Conservation (phyloP, 2,797 vertebrate genomes). For the Myotis vivesi region DNA sequence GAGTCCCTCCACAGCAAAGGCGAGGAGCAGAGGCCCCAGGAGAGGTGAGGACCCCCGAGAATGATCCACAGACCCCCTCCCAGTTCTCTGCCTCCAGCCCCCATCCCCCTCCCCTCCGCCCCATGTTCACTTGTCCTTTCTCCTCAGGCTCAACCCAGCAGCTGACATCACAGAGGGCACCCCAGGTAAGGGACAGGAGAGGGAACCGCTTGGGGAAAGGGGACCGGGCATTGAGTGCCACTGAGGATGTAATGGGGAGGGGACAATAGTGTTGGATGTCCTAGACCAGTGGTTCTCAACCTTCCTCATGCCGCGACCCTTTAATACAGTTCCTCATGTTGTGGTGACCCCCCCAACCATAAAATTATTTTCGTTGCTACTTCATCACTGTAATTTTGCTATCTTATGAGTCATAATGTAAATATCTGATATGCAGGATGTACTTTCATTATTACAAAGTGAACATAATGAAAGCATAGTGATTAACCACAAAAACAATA, state of each 20-base stretch:
- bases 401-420: too few species aligned
- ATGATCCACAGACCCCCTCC: fast-evolving
- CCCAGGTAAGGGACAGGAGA: background rate
- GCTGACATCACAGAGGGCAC: background rate
- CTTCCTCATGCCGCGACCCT: too few species aligned
- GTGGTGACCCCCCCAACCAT: too few species aligned
- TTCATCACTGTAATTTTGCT: too few species aligned
- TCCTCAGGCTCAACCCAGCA: background rate
- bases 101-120: fast-evolving
- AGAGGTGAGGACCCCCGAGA: constrained; percentile 24
- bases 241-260: background rate
- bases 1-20: background rate
- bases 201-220: background rate
- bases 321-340: too few species aligned
- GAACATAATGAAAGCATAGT: too few species aligned
- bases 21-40: background rate
- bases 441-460: too few species aligned
- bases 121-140: background rate
- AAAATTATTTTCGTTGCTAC: too few species aligned
- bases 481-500: too few species aligned
- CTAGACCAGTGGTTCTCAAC: too few species aligned
- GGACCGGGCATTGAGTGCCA: too few species aligned
- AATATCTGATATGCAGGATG: too few species aligned
- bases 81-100: background rate
- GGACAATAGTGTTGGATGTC: background rate